Evolutionary conservation across 2,113 vertebrate genomes (phyloP).

Genomic region (Hiodon tergisus): DNA sequence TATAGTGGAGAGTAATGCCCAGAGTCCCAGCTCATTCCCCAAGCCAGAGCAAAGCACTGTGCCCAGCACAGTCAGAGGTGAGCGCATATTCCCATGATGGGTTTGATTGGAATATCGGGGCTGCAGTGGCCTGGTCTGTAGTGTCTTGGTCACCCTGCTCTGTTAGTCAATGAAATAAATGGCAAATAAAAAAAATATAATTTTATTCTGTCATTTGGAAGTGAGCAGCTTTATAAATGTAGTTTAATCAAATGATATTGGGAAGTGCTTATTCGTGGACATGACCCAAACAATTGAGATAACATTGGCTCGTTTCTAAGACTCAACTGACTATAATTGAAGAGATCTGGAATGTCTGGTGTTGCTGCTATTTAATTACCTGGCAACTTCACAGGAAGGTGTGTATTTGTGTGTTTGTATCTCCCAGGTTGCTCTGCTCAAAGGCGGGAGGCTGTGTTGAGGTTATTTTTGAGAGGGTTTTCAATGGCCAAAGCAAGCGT

Average conservation of each 20-base stretch:
- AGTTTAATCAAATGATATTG: no score
- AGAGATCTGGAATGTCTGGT: not conserved
- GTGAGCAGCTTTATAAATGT: no score
- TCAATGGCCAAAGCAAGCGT: slow-evolving; percentile 47
- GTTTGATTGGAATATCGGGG: not conserved
- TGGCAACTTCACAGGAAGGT: not conserved
- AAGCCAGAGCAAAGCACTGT: slow-evolving; percentile 1
- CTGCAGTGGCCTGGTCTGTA: not conserved
- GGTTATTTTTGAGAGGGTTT: slow-evolving; percentile 59
- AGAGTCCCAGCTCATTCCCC: not conserved
- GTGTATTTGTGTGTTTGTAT: slow-evolving; percentile 14
- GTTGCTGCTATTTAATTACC: not conserved
- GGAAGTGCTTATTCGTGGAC: no score
- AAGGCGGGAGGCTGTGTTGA: slow-evolving; percentile 60
- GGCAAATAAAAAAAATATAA: no score
- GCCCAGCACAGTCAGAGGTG: slow-evolving; percentile 42
- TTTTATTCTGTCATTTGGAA: no score
- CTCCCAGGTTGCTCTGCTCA: slow-evolving; percentile 55
- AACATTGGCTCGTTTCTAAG: no score
- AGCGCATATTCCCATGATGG: not conserved
- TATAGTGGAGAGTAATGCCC: slow-evolving; percentile 50
- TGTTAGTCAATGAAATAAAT: no score
- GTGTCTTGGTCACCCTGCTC: no score
- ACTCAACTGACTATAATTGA: no score
- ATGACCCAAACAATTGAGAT: no score